A percentile compares a stretch with the other conserved stretches of the same genome.
Evolutionary conservation across 2,113 vertebrate species (phyloP).

Genomic region (Salvelinus alpinus): DNA sequence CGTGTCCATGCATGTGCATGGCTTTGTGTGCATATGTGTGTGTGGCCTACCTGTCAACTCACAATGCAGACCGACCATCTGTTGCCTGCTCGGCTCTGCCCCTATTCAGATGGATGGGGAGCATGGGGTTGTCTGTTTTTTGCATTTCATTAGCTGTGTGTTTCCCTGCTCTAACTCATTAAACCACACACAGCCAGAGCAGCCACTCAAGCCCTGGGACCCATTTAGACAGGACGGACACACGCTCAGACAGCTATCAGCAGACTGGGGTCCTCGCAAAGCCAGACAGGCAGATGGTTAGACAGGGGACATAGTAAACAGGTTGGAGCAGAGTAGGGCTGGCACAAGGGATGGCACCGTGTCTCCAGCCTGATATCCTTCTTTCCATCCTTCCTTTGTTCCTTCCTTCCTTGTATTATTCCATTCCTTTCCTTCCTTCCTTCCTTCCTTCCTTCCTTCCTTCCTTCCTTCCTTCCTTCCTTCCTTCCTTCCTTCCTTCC

Average conservation of each 20-base stretch:
- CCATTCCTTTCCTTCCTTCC: too few relatives aligned
- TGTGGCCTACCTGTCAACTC: slow-evolving; percentile 38
- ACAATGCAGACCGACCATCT: slow-evolving; percentile 64
- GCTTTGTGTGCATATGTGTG: neutral
- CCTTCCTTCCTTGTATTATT: too few relatives aligned
- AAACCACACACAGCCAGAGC: slow-evolving; percentile 9
- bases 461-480: too few relatives aligned
- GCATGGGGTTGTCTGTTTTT: slow-evolving; percentile 47
- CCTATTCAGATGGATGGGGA: slow-evolving; percentile 40
- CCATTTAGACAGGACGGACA: slow-evolving; percentile 7
- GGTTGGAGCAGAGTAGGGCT: slow-evolving; percentile 10
- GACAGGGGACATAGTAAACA: slow-evolving; percentile 2
- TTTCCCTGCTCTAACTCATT: slow-evolving; percentile 30
- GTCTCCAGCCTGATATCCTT: neutral
- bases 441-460: neutral
- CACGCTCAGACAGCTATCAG: neutral
- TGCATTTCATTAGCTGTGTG: slow-evolving; percentile 43
- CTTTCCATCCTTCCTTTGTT: neutral
- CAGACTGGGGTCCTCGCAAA: neutral
- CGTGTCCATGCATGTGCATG: neutral
- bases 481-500: too few relatives aligned
- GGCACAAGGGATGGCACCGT: neutral
- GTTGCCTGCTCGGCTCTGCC: slow-evolving; percentile 53
- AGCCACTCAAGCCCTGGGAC: neutral
- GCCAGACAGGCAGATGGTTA: neutral